Evolutionary conservation across 2,888 invertebrate genomes (phyloP).

Genomic region (Celastrina argiolus): DNA sequence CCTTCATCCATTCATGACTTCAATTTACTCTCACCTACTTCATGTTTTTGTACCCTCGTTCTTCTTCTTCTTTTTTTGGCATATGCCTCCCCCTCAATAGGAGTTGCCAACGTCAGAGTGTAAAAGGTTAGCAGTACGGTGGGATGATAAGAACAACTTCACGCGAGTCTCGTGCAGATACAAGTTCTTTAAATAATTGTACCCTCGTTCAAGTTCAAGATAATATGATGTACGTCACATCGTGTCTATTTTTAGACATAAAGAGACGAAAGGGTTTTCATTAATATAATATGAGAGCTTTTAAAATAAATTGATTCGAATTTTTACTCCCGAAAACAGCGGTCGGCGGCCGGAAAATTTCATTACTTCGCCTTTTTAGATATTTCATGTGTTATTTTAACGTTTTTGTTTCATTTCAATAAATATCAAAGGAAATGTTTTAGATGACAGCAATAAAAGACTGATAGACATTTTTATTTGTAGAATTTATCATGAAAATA

Average conservation of each 20-base stretch:
- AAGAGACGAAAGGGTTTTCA: slow-evolving; percentile 3
- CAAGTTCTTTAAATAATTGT: neutral
- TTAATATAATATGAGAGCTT: slow-evolving; percentile 17
- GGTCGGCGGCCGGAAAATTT: slow-evolving; percentile 17
- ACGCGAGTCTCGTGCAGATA: too few relatives aligned
- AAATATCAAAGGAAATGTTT: neutral
- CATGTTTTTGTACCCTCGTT: too few relatives aligned
- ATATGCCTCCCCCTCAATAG: too few relatives aligned
- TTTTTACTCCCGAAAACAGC: slow-evolving; percentile 13
- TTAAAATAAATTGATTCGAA: slow-evolving; percentile 12
- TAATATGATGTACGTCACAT: neutral
- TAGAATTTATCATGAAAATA: too few relatives aligned
- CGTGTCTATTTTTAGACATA: neutral
- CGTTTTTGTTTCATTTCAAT: neutral
- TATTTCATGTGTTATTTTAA: neutral
- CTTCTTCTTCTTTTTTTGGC: too few relatives aligned
- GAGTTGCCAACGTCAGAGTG: too few relatives aligned
- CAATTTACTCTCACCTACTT: too few relatives aligned
- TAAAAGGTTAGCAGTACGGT: too few relatives aligned
- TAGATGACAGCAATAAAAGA: too few relatives aligned
- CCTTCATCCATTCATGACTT: too few relatives aligned
- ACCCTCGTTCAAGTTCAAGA: neutral
- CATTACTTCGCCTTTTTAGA: slow-evolving; percentile 12
- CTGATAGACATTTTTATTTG: too few relatives aligned
- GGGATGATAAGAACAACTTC: too few relatives aligned